Conservation (phyloP, 1,140 invertebrate species). For the Megalopta genalis region DNA sequence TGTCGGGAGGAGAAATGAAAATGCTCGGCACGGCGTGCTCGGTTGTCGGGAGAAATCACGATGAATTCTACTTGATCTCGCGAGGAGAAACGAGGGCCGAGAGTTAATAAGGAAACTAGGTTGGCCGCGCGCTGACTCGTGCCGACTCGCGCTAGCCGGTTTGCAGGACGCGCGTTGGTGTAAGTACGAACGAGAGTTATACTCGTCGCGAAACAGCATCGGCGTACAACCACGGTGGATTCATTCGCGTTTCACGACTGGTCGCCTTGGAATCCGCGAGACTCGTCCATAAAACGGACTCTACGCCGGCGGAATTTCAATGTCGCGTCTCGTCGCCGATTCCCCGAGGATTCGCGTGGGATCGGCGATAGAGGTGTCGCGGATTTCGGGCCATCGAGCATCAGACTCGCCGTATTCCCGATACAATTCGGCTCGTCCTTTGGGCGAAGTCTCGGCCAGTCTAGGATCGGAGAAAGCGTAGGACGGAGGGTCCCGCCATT, state of each 20-base stretch:
- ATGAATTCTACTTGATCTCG: slow-evolving; percentile 48
- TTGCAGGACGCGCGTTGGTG: slow-evolving; percentile 45
- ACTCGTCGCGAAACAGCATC: slow-evolving; percentile 8
- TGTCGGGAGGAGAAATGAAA: slow-evolving; percentile 14
- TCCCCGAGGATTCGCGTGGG: not conserved
- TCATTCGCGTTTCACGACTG: slow-evolving; percentile 3
- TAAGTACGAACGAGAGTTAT: slow-evolving; percentile 3
- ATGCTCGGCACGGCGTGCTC: slow-evolving; percentile 1
- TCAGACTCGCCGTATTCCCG: too few species aligned
- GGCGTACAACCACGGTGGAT: not conserved
- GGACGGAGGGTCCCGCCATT: too few species aligned
- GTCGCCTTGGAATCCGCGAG: not conserved
- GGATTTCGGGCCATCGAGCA: too few species aligned
- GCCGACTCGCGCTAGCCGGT: slow-evolving; percentile 39
- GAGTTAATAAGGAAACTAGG: slow-evolving; percentile 68
- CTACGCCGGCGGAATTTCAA: not conserved
- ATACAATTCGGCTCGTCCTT: too few species aligned
- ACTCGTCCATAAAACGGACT: slow-evolving; percentile 10
- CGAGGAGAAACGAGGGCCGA: slow-evolving; percentile 42
- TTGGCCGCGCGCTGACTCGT: slow-evolving; percentile 23
- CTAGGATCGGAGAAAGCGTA: too few species aligned
- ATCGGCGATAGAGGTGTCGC: not conserved
- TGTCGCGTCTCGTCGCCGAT: not conserved
- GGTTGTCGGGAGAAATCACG: slow-evolving; percentile 46
- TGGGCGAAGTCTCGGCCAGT: too few species aligned